Evolutionary conservation across 2,113 vertebrate genomes (phyloP).

Genomic region (Odontophorus gujanensis): DNA sequence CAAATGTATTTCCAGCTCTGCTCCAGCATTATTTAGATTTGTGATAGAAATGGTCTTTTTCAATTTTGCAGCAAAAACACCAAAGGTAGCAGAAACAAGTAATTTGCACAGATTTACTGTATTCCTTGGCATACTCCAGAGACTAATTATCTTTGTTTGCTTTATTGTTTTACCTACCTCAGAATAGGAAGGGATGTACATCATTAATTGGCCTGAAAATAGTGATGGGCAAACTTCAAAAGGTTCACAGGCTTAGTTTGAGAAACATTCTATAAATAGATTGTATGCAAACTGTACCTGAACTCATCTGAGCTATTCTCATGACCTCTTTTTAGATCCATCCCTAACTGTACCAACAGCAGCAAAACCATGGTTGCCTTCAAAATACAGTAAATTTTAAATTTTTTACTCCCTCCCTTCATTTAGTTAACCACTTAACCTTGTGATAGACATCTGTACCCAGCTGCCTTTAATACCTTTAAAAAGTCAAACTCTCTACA

Average conservation of each 20-base stretch:
- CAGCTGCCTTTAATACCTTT: background rate
- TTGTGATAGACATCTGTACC: background rate
- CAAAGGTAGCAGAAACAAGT: constrained; percentile 37
- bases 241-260: constrained; percentile 31
- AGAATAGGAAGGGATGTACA: constrained; percentile 1
- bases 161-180: constrained; percentile 59
- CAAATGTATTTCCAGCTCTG: background rate
- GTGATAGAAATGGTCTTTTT: background rate
- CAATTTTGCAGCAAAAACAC: background rate
- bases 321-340: constrained; percentile 13
- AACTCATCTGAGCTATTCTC: constrained; percentile 11
- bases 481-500: background rate
- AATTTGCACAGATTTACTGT: constrained; percentile 63
- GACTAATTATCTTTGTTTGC: constrained; percentile 69
- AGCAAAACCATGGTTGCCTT: background rate
- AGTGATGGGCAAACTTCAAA: constrained; percentile 62
- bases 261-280: constrained; percentile 55
- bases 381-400: background rate
- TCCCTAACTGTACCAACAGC: background rate
- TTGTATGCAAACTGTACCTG: background rate
- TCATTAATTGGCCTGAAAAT: constrained; percentile 51
- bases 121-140: constrained; percentile 61
- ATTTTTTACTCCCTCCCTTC: background rate
- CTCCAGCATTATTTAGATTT: constrained; percentile 21
- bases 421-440: background rate